phyloP scores from a whole-genome alignment of 2,797 vertebrate genomes.

The Cephalopachus bancanus region DNA sequence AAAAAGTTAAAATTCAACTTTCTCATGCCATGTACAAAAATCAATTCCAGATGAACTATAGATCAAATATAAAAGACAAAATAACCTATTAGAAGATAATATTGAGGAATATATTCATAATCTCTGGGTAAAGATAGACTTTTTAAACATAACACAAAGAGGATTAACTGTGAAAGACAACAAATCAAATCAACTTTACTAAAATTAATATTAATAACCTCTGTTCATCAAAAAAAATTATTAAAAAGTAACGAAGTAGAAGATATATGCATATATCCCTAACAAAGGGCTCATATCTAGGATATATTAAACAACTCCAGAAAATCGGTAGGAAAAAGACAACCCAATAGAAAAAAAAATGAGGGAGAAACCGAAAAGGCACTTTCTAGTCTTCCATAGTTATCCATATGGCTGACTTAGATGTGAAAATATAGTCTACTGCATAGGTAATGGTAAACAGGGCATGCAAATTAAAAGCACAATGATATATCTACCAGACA shows the following conservation, averaged over 20 bases:
- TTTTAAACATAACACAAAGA: conserved; percentile 21
- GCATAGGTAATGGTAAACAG: neutral
- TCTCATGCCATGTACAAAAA: neutral
- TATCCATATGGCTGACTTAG: neutral
- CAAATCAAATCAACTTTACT: neutral
- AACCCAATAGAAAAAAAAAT: neutral
- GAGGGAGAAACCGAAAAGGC: neutral
- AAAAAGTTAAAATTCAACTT: neutral
- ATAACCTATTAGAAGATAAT: neutral
- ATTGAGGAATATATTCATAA: neutral
- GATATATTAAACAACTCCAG: neutral
- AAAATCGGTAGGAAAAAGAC: neutral
- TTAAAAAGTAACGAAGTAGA: neutral
- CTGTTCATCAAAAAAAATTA: neutral
- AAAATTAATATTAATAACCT: neutral
- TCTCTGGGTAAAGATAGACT: neutral
- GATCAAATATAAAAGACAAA: neutral
- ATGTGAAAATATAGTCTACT: neutral
- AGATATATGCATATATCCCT: neutral
- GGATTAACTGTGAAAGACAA: neutral
- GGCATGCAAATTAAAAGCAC: neutral
- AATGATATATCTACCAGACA: neutral
- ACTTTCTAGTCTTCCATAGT: neutral
- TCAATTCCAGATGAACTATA: neutral
- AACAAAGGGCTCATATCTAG: neutral